phyloP scores from a whole-genome alignment of 2,888 invertebrate species.

The Alloscopus bannaensis region DNA sequence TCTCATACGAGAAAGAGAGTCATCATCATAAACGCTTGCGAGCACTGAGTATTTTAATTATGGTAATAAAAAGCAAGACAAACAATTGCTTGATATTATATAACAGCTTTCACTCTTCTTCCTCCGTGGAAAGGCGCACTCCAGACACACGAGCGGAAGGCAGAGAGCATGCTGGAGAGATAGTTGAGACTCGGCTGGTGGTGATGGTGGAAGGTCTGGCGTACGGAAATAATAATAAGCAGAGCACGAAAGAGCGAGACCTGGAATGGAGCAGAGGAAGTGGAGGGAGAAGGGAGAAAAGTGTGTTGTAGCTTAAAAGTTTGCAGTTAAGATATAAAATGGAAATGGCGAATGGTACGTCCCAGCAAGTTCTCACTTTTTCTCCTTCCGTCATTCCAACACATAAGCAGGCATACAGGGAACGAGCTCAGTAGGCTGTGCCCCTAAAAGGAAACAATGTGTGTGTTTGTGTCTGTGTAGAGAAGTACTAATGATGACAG shows the following conservation, averaged over 20 bases:
- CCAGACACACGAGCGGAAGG: too few relatives aligned
- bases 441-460: conserved; percentile 10
- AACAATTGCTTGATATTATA: conserved; percentile 9
- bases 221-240: conserved; percentile 21
- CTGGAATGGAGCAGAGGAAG: not conserved
- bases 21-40: not conserved
- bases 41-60: not conserved
- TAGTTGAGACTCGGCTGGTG: not conserved
- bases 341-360: not conserved
- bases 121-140: too few relatives aligned
- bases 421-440: conserved; percentile 12
- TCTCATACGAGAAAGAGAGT: too few relatives aligned
- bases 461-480: too few relatives aligned
- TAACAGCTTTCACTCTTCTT: too few relatives aligned
- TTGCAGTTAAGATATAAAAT: not conserved
- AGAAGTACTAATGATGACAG: conserved; percentile 54
- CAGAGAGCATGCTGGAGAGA: too few relatives aligned
- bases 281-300: conserved; percentile 8
- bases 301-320: conserved; percentile 6
- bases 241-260: conserved; percentile 1
- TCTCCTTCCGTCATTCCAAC: too few relatives aligned
- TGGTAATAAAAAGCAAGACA: conserved; percentile 16
- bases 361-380: conserved; percentile 13
- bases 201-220: not conserved
- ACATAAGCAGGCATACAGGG: too few relatives aligned